A percentile compares a stretch with the other conserved stretches of the same genome.
These are phyloP conservation scores for Apodemia duryi DNA, from an alignment of 2,888 invertebrate genomes.

Conservation along the genomic window DNA sequence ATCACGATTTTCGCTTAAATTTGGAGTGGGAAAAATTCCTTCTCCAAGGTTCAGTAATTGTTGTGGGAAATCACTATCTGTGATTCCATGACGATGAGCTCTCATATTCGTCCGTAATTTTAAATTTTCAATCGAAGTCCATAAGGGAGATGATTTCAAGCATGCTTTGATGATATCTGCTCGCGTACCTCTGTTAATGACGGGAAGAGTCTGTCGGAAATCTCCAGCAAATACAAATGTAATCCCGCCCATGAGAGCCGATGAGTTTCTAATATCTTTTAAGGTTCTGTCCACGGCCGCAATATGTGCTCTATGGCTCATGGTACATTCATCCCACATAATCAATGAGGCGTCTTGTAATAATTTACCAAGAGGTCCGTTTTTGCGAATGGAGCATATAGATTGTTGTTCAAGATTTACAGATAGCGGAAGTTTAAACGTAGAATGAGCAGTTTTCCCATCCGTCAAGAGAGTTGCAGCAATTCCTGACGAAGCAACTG, in stretches of 20 bases:
- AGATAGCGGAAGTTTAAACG: constrained; percentile 27
- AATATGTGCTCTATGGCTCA: constrained; percentile 27
- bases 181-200: constrained; percentile 26
- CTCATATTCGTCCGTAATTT: constrained; percentile 31
- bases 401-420: constrained; percentile 29
- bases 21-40: constrained; percentile 21
- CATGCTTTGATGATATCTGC: constrained; percentile 34
- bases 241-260: constrained; percentile 27
- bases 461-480: constrained; percentile 8
- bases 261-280: constrained; percentile 25
- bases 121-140: constrained; percentile 24
- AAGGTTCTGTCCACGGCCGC: constrained; percentile 27
- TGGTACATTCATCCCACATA: constrained; percentile 30
- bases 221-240: constrained; percentile 30
- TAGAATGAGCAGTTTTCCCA: constrained; percentile 21
- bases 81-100: constrained; percentile 18
- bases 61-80: constrained; percentile 23
- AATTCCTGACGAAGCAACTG: constrained; percentile 23
- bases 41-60: constrained; percentile 18
- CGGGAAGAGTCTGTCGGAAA: constrained; percentile 31
- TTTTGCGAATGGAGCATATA: constrained; percentile 31
- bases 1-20: constrained; percentile 24
- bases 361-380: constrained; percentile 25
- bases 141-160: constrained; percentile 30
- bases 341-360: constrained; percentile 27